A percentile compares a stretch with the other conserved stretches of the same genome.
These are phyloP conservation scores for Otocyon megalotis DNA, from an alignment of 2,113 vertebrate genomes.

Conservation along the genomic window DNA sequence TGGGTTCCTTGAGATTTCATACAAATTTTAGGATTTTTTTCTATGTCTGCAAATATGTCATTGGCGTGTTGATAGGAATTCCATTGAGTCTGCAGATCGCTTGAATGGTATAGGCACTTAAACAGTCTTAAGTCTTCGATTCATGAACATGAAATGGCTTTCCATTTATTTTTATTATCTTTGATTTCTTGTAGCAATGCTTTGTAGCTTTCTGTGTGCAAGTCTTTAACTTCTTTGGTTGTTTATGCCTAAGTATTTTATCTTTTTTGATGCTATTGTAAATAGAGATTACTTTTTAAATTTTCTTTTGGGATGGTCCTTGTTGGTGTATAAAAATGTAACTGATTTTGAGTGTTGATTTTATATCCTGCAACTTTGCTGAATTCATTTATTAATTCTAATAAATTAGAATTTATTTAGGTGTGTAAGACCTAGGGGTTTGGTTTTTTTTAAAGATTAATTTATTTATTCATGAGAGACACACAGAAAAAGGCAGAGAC, in stretches of 20 bases:
- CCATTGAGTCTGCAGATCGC: neutral
- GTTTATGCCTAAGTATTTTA: neutral
- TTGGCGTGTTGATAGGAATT: neutral
- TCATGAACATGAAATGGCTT: neutral
- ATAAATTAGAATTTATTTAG: too few relatives aligned
- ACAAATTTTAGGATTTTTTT: neutral
- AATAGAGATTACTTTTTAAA: neutral
- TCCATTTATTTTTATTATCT: neutral
- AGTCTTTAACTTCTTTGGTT: neutral
- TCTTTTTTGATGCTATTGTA: slow-evolving; percentile 15
- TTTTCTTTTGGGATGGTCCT: neutral
- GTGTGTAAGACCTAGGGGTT: neutral
- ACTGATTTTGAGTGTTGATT: neutral
- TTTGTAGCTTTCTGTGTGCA: neutral
- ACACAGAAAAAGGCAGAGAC: too few relatives aligned
- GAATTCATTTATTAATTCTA: neutral
- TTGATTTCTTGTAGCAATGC: neutral
- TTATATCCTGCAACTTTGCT: neutral
- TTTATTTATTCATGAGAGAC: too few relatives aligned
- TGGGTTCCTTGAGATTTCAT: neutral
- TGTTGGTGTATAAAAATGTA: neutral
- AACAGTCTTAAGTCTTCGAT: neutral
- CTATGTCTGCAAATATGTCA: neutral
- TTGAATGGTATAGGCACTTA: neutral
- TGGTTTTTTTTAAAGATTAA: neutral